Base-by-base conservation (phyloP, 2,797 vertebrate species). In the Spheniscus humboldti region DNA sequence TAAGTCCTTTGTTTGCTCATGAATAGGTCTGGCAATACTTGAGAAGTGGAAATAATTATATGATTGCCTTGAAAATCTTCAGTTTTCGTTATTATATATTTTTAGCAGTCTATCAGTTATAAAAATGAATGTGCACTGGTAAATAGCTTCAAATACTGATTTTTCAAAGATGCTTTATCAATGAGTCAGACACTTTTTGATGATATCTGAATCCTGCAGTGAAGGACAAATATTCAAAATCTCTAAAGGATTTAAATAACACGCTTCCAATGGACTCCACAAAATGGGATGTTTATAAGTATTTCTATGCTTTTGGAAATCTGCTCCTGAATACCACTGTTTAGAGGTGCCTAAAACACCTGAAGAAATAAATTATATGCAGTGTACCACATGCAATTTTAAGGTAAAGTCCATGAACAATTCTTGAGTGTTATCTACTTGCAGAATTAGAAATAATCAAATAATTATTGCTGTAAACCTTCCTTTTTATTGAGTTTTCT, bases 181-280 rank as follows among this genome's bases (percentile, higher is more conserved):
- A n/a, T 0, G 2, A 35, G 5, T 39, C 28, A 31, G 56, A 19
- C 10, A 4, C 1, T 76, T 94, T 33, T 59, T 18, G 10, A 4
- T 35, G 13, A 3, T 48, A 24, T 11, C 6, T 63, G 45, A 77
- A 37, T 80, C 27, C 16, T 53, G 7, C 14, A 53, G 10, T n/a
- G 17, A 83, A 47, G 19, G 13, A 13, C 9, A 83, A 45, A 33
- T 68, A 60, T 25, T 77, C 9, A 82, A 60, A 89, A 48, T 60
- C 7, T 23, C 5, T 31, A 7, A 45, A 60, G 17, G 3, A 41
- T 52, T 92, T 77, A 55, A 64, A 64, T 41, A 53, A 13, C 2
- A 16, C 3, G 5, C 5, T 50, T 62, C 17, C 19, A 66, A 16
- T 24, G 9, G 6, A 10, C 24, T 75, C 12, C 10, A 48, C 25